Percentiles rank a stretch among this genome's conserved stretches.
These are phyloP conservation scores for Lissocephala sabroskyi DNA, from an alignment of 2,888 invertebrate species.

Conservation along the genomic window DNA sequence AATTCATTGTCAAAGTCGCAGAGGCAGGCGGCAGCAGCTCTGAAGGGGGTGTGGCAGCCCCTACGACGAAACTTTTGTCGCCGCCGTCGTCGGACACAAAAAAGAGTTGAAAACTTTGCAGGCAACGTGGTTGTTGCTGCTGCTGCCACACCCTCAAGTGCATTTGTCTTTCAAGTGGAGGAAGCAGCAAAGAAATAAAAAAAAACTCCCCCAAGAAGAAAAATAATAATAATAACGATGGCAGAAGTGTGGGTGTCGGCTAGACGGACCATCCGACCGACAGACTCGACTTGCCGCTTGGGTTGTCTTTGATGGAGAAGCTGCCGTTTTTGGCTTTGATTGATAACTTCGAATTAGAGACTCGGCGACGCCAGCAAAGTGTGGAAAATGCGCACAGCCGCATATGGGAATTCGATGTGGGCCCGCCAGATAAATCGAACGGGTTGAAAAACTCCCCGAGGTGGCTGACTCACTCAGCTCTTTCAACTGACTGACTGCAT, in stretches of 20 bases:
- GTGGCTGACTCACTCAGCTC: no score
- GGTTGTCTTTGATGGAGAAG: conserved; percentile 6
- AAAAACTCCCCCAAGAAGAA: no score
- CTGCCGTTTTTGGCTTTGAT: conserved; percentile 37
- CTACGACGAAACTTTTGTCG: conserved; percentile 61
- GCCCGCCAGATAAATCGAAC: no score
- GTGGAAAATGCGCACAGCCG: no score
- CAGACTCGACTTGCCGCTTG: neutral
- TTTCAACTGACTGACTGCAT: no score
- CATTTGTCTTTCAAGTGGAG: conserved; percentile 38
- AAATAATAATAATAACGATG: no score
- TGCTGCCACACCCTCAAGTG: conserved; percentile 17
- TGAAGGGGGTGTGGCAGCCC: conserved; percentile 22
- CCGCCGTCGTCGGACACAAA: conserved; percentile 41
- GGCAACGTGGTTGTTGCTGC: conserved; percentile 15
- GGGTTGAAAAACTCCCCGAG: no score
- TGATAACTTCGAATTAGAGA: conserved; percentile 60
- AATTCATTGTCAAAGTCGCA: conserved; percentile 64
- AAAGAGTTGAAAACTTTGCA: conserved; percentile 45
- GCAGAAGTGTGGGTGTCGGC: no score
- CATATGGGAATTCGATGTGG: no score
- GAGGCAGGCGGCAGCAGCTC: conserved; percentile 12
- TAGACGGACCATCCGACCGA: neutral
- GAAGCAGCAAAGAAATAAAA: no score
- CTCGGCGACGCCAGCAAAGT: no score